Conservation (phyloP, 92 coral and sea anemone species). For the Montipora capitata region DNA sequence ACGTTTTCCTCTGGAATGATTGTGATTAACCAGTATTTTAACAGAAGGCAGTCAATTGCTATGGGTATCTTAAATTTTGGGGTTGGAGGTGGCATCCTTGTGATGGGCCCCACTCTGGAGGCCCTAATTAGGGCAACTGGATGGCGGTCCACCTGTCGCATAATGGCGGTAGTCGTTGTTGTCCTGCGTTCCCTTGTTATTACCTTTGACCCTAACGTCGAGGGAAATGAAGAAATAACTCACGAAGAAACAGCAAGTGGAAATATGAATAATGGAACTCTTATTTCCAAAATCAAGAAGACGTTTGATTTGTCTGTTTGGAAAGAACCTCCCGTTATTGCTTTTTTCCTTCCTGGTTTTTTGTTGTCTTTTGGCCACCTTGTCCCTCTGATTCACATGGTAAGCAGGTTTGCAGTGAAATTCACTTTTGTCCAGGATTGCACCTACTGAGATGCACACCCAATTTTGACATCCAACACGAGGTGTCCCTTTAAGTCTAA, state of each 20-base stretch:
- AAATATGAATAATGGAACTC: not conserved
- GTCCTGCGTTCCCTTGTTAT: conserved; percentile 30
- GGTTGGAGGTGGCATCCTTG: conserved; percentile 64
- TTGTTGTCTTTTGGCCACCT: conserved; percentile 43
- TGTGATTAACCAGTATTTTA: conserved; percentile 55
- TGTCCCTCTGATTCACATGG: conserved; percentile 67
- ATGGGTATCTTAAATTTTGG: conserved; percentile 59
- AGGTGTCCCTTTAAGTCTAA: too few species aligned
- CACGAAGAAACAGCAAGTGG: not conserved
- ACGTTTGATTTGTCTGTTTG: conserved; percentile 74
- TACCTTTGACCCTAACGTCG: conserved; percentile 62
- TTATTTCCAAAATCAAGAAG: not conserved
- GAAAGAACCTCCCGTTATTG: conserved; percentile 53
- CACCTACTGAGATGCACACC: too few species aligned
- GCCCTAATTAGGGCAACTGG: conserved; percentile 40
- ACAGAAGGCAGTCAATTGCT: conserved; percentile 57
- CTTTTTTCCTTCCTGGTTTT: conserved; percentile 2
- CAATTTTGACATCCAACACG: too few species aligned
- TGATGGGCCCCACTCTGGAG: conserved; percentile 57
- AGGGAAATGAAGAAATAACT: not conserved
- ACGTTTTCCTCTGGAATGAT: conserved; percentile 44
- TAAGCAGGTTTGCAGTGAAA: conserved; percentile 7
- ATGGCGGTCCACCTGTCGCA: conserved; percentile 60
- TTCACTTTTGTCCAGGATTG: too few species aligned
- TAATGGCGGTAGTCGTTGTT: conserved; percentile 37